These are phyloP conservation scores for Dunckerocampus dactyliophorus DNA, from an alignment of 2,113 vertebrate species.

Conservation along the genomic window DNA sequence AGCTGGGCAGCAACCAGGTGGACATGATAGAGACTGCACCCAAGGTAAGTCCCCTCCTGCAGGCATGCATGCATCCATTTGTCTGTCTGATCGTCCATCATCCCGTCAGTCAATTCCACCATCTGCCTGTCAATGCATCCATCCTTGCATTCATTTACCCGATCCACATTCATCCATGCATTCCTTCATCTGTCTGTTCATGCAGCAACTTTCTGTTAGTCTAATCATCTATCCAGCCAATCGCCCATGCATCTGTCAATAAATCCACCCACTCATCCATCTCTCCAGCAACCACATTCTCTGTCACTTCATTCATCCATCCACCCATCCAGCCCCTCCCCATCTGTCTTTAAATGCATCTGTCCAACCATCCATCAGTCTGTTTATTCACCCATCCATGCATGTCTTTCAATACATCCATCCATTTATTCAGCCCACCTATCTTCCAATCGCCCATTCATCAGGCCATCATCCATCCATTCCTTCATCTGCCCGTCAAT, in stretches of 20 bases:
- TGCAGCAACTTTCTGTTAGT: no score
- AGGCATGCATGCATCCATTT: constrained; percentile 9
- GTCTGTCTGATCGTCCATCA: constrained; percentile 5
- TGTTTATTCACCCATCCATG: no score
- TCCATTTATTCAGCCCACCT: not conserved
- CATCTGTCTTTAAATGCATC: not conserved
- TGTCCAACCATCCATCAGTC: not conserved
- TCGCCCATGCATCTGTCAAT: not conserved
- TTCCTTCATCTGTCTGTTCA: not conserved
- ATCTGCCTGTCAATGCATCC: not conserved
- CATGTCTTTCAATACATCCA: not conserved
- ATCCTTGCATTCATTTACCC: not conserved
- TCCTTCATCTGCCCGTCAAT: no score
- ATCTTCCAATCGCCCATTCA: no score
- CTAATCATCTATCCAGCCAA: not conserved
- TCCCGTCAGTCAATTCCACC: constrained; percentile 2
- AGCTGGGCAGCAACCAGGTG: constrained; percentile 84
- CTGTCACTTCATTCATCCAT: not conserved
- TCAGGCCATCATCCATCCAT: no score
- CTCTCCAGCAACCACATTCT: not conserved
- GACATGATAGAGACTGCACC: constrained; percentile 79
- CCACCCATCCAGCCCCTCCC: not conserved
- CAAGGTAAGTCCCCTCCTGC: constrained; percentile 77
- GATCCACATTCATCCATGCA: no score
- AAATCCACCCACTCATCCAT: not conserved